Conservation (phyloP, 2,888 invertebrate species). For the Tetranychus piercei region DNA sequence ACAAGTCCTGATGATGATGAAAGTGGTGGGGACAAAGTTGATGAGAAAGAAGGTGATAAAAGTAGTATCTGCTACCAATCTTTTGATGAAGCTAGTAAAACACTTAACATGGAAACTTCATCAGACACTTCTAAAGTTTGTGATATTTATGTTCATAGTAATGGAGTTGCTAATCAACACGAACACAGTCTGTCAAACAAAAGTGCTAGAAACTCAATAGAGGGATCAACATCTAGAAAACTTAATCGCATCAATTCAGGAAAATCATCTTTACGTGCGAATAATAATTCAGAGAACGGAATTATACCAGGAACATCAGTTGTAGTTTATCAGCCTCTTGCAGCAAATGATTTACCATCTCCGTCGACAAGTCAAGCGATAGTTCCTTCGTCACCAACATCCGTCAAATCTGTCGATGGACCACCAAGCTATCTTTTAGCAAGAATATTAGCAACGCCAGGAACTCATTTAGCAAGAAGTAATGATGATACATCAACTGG, state of each 20-base stretch:
- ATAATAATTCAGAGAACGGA: background rate
- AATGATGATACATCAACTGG: conserved; percentile 65
- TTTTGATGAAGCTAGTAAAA: background rate
- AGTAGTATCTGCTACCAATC: background rate
- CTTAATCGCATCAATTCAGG: background rate
- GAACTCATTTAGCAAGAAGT: conserved; percentile 52
- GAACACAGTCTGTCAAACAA: background rate
- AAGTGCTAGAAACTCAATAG: background rate
- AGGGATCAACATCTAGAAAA: background rate
- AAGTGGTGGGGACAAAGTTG: background rate
- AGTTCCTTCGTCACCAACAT: background rate
- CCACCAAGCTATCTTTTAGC: conserved; percentile 28
- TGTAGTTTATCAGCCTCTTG: background rate
- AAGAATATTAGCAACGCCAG: conserved; percentile 30
- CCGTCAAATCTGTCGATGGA: conserved; percentile 12
- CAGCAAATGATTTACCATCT: background rate
- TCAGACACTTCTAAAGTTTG: background rate
- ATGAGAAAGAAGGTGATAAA: conserved; percentile 19
- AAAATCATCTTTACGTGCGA: background rate
- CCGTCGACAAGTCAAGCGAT: conserved; percentile 4
- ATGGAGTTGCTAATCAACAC: background rate
- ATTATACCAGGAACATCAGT: background rate
- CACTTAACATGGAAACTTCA: background rate
- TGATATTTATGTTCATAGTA: background rate
- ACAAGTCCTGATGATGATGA: conserved; percentile 2